Conservation (phyloP, 2,113 vertebrate species). For the Baryphthengus martii region DNA sequence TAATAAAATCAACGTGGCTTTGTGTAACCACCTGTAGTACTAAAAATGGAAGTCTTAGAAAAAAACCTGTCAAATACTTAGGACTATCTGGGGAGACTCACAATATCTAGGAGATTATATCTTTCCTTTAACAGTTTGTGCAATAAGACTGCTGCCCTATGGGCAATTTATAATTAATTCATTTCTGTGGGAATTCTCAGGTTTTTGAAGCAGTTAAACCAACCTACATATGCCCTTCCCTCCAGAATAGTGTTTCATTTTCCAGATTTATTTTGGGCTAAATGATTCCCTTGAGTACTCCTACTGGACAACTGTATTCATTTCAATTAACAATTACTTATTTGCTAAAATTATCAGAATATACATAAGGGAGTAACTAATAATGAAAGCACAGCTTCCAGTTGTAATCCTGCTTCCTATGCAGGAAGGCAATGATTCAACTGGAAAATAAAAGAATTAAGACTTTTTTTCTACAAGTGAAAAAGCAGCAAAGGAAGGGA, state of each 20-base stretch:
- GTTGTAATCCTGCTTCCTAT: background rate
- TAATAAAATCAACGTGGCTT: background rate
- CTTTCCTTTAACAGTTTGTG: background rate
- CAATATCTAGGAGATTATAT: background rate
- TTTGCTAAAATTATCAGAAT: constrained; percentile 27
- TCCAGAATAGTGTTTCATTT: constrained; percentile 28
- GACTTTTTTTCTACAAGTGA: background rate
- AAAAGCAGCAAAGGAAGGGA: background rate
- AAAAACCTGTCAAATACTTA: background rate
- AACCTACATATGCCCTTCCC: constrained; percentile 41
- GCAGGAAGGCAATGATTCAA: background rate
- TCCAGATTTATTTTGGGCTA: constrained; percentile 31
- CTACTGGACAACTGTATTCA: constrained; percentile 3
- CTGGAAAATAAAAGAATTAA: background rate
- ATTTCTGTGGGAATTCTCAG: background rate
- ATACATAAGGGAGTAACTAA: background rate
- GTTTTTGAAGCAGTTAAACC: constrained; percentile 22
- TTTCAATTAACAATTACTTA: constrained; percentile 41
- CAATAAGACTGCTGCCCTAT: background rate
- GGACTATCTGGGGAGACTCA: background rate
- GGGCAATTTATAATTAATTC: background rate
- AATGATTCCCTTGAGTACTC: constrained; percentile 6
- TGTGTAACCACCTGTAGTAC: background rate
- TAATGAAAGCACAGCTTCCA: background rate
- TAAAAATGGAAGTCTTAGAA: background rate